Conservation (phyloP, 2,113 vertebrate species). For the Macquaria ambigua region DNA sequence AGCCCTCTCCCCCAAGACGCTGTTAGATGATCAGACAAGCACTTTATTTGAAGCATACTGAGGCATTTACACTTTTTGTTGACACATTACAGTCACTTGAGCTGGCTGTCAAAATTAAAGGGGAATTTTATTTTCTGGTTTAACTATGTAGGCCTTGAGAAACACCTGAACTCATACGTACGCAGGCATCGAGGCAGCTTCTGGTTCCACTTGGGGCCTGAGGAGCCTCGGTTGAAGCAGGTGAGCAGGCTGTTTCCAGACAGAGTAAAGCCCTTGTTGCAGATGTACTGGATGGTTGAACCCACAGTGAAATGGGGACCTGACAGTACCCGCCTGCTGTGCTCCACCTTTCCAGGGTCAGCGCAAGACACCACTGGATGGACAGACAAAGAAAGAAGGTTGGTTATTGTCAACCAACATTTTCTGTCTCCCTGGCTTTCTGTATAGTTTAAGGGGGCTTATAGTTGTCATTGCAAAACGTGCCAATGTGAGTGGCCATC, state of each 20-base stretch:
- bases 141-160: too few species aligned
- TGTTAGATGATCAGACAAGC: background rate
- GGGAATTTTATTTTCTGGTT: background rate
- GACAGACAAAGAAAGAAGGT: conserved; percentile 8
- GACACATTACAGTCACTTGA: background rate
- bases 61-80: background rate
- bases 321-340: conserved; percentile 92
- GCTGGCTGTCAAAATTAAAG: background rate
- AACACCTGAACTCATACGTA: conserved; percentile 78
- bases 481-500: too few species aligned
- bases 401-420: background rate
- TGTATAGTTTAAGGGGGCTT: too few species aligned
- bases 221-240: conserved; percentile 89
- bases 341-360: conserved; percentile 92
- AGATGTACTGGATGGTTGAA: conserved; percentile 92
- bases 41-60: background rate
- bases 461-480: too few species aligned
- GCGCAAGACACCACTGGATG: conserved; percentile 89
- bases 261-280: conserved; percentile 91
- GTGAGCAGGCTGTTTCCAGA: conserved; percentile 90
- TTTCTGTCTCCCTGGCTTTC: background rate
- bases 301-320: conserved; percentile 90
- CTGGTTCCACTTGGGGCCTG: conserved; percentile 94
- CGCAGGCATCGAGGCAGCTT: conserved; percentile 92
- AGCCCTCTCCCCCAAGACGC: too few species aligned